Conservation (phyloP, 1,140 invertebrate species). For the Drosophila sp. region DNA sequence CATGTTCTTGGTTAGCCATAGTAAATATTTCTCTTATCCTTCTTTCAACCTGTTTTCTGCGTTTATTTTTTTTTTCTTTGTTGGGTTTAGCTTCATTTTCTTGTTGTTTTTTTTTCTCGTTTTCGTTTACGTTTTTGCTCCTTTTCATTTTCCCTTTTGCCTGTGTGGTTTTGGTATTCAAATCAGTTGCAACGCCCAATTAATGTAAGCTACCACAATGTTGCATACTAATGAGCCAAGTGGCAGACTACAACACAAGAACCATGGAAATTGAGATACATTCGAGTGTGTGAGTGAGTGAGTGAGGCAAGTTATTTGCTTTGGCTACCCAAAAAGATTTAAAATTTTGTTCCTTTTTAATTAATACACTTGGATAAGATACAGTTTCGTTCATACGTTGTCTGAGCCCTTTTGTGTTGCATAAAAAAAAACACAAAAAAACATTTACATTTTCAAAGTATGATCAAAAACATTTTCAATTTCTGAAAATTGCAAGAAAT, state of each 20-base stretch:
- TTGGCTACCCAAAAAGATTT: conserved; percentile 9
- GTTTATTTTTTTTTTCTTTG: conserved; percentile 11
- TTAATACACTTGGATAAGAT: conserved; percentile 11
- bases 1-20: conserved; percentile 48
- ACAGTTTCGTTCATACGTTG: not conserved
- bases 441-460: not conserved
- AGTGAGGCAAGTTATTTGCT: conserved; percentile 7
- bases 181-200: conserved; percentile 82
- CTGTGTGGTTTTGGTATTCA: conserved; percentile 62
- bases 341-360: not conserved
- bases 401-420: not conserved
- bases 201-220: conserved; percentile 78
- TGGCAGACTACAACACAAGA: conserved; percentile 10
- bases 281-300: not conserved
- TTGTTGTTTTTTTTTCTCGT: conserved; percentile 15
- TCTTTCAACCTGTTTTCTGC: conserved; percentile 23
- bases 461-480: too few relatives aligned
- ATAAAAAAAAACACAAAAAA: not conserved
- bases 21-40: conserved; percentile 45
- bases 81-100: conserved; percentile 25
- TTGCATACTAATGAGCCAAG: conserved; percentile 76
- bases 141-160: conserved; percentile 18
- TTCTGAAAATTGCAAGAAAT: too few relatives aligned
- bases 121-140: conserved; percentile 27
- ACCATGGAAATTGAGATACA: conserved; percentile 32